These are phyloP conservation scores for Pygoscelis adeliae DNA, from an alignment of 2,113 vertebrate genomes.

Conservation along the genomic window DNA sequence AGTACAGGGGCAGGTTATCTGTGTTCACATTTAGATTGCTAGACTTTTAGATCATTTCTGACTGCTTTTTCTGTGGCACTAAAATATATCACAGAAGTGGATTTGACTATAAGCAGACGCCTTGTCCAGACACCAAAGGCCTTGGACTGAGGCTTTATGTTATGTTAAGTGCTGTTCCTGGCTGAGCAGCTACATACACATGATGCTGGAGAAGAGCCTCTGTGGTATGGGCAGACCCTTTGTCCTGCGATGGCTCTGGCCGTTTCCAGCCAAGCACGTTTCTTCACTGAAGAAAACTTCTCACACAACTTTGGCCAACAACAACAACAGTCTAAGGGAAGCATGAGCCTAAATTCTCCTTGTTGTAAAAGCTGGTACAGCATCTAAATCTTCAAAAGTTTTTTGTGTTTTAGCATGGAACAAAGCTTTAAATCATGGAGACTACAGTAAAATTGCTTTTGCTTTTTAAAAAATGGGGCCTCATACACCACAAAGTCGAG, in stretches of 20 bases:
- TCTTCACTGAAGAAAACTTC: background rate
- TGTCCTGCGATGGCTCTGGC: background rate
- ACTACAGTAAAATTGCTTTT: slow-evolving; percentile 56
- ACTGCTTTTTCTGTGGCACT: no score
- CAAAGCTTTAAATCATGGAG: slow-evolving; percentile 61
- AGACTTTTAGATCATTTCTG: background rate
- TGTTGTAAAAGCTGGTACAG: background rate
- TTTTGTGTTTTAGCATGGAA: slow-evolving; percentile 57
- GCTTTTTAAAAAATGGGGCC: slow-evolving; percentile 34
- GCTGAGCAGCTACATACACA: background rate
- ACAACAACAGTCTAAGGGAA: background rate
- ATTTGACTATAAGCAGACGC: background rate
- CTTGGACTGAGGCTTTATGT: background rate
- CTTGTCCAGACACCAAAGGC: background rate
- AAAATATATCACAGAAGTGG: background rate
- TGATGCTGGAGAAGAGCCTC: background rate
- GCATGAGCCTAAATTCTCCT: background rate
- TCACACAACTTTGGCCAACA: background rate
- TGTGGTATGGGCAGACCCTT: background rate
- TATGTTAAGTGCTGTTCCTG: background rate
- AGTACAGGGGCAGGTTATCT: background rate
- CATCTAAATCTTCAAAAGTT: slow-evolving; percentile 35
- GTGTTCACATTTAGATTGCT: background rate
- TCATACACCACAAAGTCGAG: background rate
- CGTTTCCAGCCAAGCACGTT: background rate